Percentiles rank a stretch among this genome's conserved stretches.
Conservation (phyloP, 2,797 vertebrate genomes). For the Macrochelys suwanniensis region DNA sequence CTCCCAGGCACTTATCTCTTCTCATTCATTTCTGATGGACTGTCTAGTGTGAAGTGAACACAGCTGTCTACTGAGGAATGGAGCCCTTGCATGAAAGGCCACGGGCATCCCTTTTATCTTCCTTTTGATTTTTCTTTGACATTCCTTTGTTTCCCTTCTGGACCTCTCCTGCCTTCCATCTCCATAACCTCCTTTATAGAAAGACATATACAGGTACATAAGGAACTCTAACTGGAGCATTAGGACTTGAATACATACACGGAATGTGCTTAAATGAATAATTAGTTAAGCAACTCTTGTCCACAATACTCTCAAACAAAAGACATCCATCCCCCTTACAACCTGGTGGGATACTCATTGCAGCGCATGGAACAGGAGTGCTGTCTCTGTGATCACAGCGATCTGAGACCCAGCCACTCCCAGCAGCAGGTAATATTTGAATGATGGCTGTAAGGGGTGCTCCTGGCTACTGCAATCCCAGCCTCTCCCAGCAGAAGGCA, state of each 20-base stretch:
- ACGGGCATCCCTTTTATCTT: conserved; percentile 2
- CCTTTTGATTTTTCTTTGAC: neutral
- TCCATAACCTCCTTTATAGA: neutral
- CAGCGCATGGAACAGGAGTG: neutral
- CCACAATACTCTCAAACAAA: neutral
- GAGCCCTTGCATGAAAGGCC: neutral
- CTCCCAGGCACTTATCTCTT: neutral
- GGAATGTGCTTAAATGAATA: neutral
- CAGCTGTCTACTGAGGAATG: neutral
- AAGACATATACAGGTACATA: neutral
- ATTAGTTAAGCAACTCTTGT: neutral
- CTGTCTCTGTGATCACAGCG: neutral
- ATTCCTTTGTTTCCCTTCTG: neutral
- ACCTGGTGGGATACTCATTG: neutral
- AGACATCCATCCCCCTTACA: neutral
- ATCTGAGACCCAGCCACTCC: neutral
- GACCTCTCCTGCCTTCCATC: neutral
- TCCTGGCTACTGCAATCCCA: neutral
- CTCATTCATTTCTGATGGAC: conserved; percentile 19
- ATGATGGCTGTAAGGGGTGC: neutral
- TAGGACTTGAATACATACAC: neutral
- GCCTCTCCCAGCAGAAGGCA: neutral
- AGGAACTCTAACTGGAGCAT: neutral
- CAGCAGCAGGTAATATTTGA: neutral
- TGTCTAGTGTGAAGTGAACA: neutral